Conservation (phyloP, 1,140 invertebrate species). For the Mya arenaria region DNA sequence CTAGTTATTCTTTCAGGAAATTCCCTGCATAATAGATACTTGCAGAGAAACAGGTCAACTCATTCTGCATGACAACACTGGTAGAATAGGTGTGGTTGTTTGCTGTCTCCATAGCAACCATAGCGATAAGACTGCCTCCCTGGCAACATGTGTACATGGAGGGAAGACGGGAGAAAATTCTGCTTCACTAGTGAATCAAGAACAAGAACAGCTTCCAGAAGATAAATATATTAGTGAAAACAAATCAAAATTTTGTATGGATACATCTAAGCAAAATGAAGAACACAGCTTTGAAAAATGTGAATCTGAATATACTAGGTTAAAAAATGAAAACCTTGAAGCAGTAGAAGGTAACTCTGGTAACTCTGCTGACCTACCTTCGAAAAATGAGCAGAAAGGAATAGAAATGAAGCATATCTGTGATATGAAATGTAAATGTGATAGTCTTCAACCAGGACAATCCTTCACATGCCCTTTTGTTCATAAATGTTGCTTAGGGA, state of each 20-base stretch:
- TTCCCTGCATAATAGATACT: slow-evolving; percentile 2
- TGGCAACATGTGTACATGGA: no score
- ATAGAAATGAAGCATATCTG: background rate
- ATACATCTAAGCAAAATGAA: background rate
- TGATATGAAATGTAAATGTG: background rate
- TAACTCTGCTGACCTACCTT: no score
- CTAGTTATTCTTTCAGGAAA: slow-evolving; percentile 37
- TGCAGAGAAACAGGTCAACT: slow-evolving; percentile 15
- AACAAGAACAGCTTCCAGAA: no score
- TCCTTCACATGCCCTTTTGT: slow-evolving; percentile 28
- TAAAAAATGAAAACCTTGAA: background rate
- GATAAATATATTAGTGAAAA: no score
- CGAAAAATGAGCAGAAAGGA: no score
- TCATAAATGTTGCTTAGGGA: slow-evolving; percentile 37
- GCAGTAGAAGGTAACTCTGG: background rate
- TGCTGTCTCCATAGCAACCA: slow-evolving; percentile 30
- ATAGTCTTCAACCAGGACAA: background rate
- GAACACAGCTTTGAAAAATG: background rate
- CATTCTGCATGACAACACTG: slow-evolving; percentile 10
- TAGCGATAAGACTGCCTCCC: background rate
- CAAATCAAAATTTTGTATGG: background rate
- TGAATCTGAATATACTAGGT: background rate
- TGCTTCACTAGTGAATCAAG: no score
- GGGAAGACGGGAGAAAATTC: no score
- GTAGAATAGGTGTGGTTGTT: slow-evolving; percentile 9